Base-by-base conservation (phyloP, 2,888 invertebrate genomes). In the Lepidocyrtoides sp. region DNA sequence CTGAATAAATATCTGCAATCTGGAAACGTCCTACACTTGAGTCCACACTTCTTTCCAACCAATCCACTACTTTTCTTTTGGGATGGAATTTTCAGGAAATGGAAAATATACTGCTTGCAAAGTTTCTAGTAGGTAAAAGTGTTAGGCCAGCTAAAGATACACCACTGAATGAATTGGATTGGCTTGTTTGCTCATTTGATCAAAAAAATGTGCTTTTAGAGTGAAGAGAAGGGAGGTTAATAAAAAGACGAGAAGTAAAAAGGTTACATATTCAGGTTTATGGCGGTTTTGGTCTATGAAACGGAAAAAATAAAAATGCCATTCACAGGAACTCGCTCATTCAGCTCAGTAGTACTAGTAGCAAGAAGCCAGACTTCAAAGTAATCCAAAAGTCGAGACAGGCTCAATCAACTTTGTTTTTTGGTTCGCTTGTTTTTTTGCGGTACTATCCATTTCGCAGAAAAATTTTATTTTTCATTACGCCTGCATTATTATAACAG, bases 311-410 rank as follows among this genome's bases (percentile, higher is more conserved):
- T 2, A 2, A 7, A 26, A 23, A 23, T 26, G 1, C 5, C 26
- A 60, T 60, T 60, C 60, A 1, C 23, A 2, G 26, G 60, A 60
- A 60, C 60, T 60, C 0, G 23, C 57, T 17, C 2, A 2, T 10
- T 2, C 60, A 14, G 7, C 26, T 8, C 26, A n/a, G n/a, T n/a
- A n/a, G n/a, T n/a, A n/a, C n/a, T n/a, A n/a, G n/a, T n/a, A 10
- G 57, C 3, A 57, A 32, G 72, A 72, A 72, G 17, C 72, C 72
- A 72, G 66, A 66, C 66, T 66, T 66, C 66, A 36, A 17, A 72
- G 44, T 20, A 72, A 72, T 44, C 20, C 41, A n/a, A n/a, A 72
- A 66, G 12, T 36, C 36, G 5, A 36, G 20, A 20, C 20, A 23
- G 23, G 72, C 72, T 41, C 72, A 72, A 72, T 72, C 72, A 72